These are phyloP conservation scores for Zaprionus taronus DNA, from an alignment of 1,140 invertebrate genomes.

Conservation along the genomic window DNA sequence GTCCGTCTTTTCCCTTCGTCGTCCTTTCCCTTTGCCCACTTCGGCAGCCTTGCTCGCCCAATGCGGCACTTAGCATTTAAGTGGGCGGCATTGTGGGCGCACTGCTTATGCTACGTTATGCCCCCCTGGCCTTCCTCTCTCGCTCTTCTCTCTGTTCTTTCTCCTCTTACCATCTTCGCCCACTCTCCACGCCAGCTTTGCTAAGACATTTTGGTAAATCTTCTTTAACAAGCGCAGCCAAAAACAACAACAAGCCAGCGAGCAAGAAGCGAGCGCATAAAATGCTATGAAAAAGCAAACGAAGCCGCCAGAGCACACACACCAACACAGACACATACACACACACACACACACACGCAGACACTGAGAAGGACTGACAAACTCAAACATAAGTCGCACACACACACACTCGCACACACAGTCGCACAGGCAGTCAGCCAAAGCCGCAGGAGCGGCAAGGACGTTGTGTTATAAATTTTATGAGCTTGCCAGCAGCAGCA, in stretches of 20 bases:
- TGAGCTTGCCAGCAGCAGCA: conserved; percentile 76
- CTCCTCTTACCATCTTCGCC: neutral
- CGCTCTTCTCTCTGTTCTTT: neutral
- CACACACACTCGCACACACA: conserved; percentile 9
- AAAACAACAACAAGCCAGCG: conserved; percentile 55
- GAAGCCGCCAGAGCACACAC: conserved; percentile 59
- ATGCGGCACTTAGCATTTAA: conserved; percentile 80
- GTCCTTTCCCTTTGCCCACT: neutral
- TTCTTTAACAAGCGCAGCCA: conserved; percentile 73
- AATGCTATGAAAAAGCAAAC: conserved; percentile 82
- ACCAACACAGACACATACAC: conserved; percentile 26
- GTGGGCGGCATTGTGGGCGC: conserved; percentile 68
- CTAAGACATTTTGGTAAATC: conserved; percentile 80
- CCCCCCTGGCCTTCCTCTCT: neutral
- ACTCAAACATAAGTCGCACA: conserved; percentile 60
- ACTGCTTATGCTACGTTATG: conserved; percentile 1
- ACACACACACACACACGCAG: neutral
- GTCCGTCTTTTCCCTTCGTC: neutral
- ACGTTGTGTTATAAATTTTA: conserved; percentile 83
- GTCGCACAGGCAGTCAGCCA: conserved; percentile 33
- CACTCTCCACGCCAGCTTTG: conserved; percentile 17
- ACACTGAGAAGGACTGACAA: conserved; percentile 26
- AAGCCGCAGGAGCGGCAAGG: conserved; percentile 80
- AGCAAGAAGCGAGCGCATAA: conserved; percentile 53
- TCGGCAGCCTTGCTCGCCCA: conserved; percentile 8